These are phyloP conservation scores for Brevimyrus niger DNA, from an alignment of 2,113 vertebrate species.

Conservation along the genomic window DNA sequence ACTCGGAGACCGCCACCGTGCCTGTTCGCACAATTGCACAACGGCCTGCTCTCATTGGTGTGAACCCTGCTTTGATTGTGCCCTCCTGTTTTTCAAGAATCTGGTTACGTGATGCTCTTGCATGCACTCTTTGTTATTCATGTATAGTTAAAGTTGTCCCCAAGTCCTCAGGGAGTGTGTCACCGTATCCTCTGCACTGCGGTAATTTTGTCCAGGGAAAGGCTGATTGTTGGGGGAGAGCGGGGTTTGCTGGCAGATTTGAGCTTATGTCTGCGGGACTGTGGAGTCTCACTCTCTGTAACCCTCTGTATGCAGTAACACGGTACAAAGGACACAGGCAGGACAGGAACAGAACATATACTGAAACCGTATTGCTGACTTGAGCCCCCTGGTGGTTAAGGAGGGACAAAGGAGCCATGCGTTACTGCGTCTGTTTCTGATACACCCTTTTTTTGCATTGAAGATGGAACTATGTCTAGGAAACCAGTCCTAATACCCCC, in stretches of 20 bases:
- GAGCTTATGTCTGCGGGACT: neutral
- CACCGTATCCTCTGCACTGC: neutral
- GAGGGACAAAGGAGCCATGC: neutral
- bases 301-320: neutral
- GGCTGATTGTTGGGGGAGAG: neutral
- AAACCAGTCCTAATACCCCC: neutral
- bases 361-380: neutral
- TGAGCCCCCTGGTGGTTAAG: neutral
- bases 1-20: neutral
- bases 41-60: neutral
- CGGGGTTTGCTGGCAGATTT: neutral
- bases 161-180: neutral
- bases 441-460: neutral
- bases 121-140: neutral
- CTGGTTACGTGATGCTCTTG: neutral
- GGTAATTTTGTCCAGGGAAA: neutral
- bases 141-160: neutral
- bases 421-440: neutral
- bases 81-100: neutral
- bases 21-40: neutral
- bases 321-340: neutral
- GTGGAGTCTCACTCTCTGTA: neutral
- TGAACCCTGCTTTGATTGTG: neutral
- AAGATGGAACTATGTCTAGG: neutral
- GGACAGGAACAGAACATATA: neutral